These are phyloP conservation scores for Pituophis catenifer DNA, from an alignment of 2,113 vertebrate species.

Conservation along the genomic window DNA sequence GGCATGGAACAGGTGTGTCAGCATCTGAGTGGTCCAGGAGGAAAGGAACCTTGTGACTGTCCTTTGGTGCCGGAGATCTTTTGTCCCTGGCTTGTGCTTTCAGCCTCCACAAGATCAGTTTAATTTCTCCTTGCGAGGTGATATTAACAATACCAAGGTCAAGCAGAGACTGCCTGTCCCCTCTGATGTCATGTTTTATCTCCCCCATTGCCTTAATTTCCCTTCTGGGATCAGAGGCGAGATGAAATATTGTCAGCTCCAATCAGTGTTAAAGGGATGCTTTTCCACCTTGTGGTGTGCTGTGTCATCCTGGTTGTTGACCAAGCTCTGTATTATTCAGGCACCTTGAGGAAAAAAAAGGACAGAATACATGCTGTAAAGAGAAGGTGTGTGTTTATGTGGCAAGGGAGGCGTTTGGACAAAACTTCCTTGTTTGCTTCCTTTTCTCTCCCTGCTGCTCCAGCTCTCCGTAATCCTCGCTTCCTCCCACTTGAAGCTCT, in stretches of 20 bases:
- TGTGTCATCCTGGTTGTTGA: slow-evolving; percentile 45
- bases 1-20: not conserved
- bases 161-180: slow-evolving; percentile 52
- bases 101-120: slow-evolving; percentile 44
- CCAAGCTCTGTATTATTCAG: slow-evolving; percentile 30
- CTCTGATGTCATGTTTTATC: slow-evolving; percentile 56
- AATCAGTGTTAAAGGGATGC: slow-evolving; percentile 58
- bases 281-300: slow-evolving; percentile 43
- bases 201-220: slow-evolving; percentile 54
- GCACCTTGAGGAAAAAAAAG: slow-evolving; percentile 17
- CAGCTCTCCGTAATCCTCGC: not conserved
- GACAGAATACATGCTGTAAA: not conserved
- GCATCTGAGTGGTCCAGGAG: not conserved
- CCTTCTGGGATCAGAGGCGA: slow-evolving; percentile 47
- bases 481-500: slow-evolving; percentile 35
- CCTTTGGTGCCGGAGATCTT: not conserved
- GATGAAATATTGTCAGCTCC: slow-evolving; percentile 57
- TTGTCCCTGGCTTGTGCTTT: not conserved
- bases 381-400: not conserved
- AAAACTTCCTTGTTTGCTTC: slow-evolving; percentile 4
- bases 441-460: slow-evolving; percentile 24
- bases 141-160: slow-evolving; percentile 52
- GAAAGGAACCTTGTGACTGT: not conserved
- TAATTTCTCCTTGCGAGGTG: slow-evolving; percentile 57
- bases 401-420: not conserved